Base-by-base conservation (phyloP, 2,888 invertebrate genomes). In the Metellina segmentata region DNA sequence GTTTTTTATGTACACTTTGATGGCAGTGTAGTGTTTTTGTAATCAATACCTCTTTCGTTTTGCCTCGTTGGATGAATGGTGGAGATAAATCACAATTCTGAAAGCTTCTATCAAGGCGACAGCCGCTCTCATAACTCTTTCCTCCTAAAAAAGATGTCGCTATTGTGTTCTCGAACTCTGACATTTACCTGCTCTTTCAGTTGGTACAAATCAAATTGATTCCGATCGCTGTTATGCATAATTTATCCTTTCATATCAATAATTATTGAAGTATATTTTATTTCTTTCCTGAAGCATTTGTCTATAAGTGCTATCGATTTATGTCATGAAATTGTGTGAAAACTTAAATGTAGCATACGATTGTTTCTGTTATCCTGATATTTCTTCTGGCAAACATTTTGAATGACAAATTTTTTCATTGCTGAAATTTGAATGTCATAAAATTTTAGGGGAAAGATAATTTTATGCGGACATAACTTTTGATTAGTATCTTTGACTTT, bases 131-230 rank as follows among this genome's bases (percentile, higher is more conserved):
- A 79, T 70, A 34, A 78, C 51, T 79, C 51, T 86, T 81, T 86
- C 86, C 86, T 86, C 79, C 49, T 69, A 85, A 75, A 79, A 51
- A 34, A 83, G 51, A 72, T 34, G 49, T 70, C 16, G 71, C 78
- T 19, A 86, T 86, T 86, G 75, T 86, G 69, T 79, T 49, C 52
- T 9, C 70, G 86, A 86, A 86, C 86, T 79, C 51, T 86, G 86
- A 34, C 86, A 86, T 86, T 86, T 78, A 52, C 16, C 13, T 61
- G 16, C 78, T 86, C 51, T 51, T 51, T 82, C 61, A 71, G 48
- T 52, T 77, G 7, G 69, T 20, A 13, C 11, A 20, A 1, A 69
- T 86, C 77, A 69, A 51, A 49, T 51, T 86, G 78, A 77, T 49
- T 71, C 19, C 16, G 49, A 82, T 49, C 34, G 20, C 51, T 82